Conservation (phyloP, 2,797 vertebrate species). For the Thamnophis elegans region DNA sequence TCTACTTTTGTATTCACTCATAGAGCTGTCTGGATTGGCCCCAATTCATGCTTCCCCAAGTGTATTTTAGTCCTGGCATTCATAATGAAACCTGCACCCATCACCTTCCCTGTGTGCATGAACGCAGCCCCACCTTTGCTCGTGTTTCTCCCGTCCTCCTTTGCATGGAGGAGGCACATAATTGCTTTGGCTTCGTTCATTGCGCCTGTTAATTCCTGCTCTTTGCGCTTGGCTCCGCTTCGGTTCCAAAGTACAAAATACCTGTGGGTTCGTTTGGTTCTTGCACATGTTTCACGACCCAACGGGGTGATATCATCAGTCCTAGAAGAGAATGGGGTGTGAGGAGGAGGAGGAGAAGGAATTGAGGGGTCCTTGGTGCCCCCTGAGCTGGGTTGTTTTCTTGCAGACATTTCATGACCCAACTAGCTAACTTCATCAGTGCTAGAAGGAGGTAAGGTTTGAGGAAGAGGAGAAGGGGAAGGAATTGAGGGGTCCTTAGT, state of each 20-base stretch:
- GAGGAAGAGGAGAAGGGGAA: too few species aligned
- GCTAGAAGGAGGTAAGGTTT: too few species aligned
- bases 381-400: too few species aligned
- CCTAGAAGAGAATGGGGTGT: too few species aligned
- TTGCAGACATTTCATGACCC: too few species aligned
- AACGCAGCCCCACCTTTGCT: neutral
- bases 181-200: neutral
- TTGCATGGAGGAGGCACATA: accelerated
- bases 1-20: neutral
- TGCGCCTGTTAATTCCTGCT: neutral
- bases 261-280: neutral
- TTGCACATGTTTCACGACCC: neutral
- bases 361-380: too few species aligned
- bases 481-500: too few species aligned
- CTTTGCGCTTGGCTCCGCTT: neutral
- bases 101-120: neutral
- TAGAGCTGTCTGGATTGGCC: neutral
- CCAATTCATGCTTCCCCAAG: neutral
- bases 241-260: neutral
- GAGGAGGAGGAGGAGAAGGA: too few species aligned
- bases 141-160: neutral
- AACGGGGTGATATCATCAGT: too few species aligned
- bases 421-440: too few species aligned
- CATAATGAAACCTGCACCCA: neutral
- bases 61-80: neutral